A percentile compares a stretch with the other conserved stretches of the same genome.
phyloP scores from a whole-genome alignment of 2,888 invertebrate genomes.

The Drosophila koepferae region DNA sequence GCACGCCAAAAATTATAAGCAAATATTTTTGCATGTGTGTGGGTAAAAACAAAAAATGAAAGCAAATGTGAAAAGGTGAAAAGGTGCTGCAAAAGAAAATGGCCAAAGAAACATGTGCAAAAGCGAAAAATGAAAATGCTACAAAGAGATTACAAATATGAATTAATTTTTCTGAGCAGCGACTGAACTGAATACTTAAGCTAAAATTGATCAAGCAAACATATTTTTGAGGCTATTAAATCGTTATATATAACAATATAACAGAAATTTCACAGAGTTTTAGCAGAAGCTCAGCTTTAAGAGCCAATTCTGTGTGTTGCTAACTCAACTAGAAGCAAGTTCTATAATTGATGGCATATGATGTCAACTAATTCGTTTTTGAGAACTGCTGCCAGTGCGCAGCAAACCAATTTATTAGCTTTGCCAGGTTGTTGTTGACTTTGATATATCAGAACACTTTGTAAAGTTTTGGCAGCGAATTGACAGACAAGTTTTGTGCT shows the following conservation, averaged over 20 bases:
- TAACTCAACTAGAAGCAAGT: background rate
- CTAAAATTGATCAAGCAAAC: background rate
- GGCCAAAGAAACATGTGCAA: slow-evolving; percentile 14
- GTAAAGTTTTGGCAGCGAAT: slow-evolving; percentile 25
- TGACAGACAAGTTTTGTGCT: slow-evolving; percentile 36
- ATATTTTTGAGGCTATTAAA: background rate
- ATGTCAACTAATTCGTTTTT: slow-evolving; percentile 3
- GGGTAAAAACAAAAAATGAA: slow-evolving; percentile 8
- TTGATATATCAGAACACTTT: slow-evolving; percentile 41
- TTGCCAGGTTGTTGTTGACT: slow-evolving; percentile 20
- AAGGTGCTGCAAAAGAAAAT: slow-evolving; percentile 8
- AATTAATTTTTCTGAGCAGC: background rate
- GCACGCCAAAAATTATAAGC: slow-evolving; percentile 35
- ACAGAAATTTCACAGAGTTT: background rate
- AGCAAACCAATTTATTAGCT: slow-evolving; percentile 29
- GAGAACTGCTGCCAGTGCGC: background rate
- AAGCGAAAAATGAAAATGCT: background rate
- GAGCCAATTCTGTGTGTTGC: too few relatives aligned
- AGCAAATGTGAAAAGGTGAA: slow-evolving; percentile 23
- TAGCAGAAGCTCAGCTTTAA: too few relatives aligned
- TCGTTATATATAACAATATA: background rate
- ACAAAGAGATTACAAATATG: background rate
- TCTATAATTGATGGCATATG: slow-evolving; percentile 6
- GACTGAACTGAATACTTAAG: background rate
- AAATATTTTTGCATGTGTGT: slow-evolving; percentile 43